Evolutionary conservation across 2,113 vertebrate genomes (phyloP), one percentile per base, ranked within the genome.

Genomic region (Cebus imitator): DNA sequence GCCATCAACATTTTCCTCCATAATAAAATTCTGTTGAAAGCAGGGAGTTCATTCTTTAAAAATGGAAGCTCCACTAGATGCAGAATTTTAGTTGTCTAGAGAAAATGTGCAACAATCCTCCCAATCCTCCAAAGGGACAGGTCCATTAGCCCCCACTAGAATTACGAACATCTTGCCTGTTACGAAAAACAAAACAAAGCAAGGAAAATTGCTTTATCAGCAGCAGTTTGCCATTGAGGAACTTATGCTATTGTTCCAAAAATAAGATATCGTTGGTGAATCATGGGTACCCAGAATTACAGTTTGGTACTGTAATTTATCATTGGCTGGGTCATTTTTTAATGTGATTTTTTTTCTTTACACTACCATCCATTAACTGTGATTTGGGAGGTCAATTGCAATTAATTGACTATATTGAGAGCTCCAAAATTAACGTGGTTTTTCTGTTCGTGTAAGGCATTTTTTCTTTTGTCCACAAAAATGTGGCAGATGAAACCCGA

Each of bases 11-110:
- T 61, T 78, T 94, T 37, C 23, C 52, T 37, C 84, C 55, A 92
- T 45, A 57, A 50, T 14, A 43, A 78, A 4, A 88, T 96, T 81
- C 73, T 2, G 0, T 30, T 97, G 45, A 55, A n/a, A 0, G 2
- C 0, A 2, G 43, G 85, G 50, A 23, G 4, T 50, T 35, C 12
- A n/a, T 10, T 7, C 50, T 64, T 89, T 76, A 12, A 93, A 61
- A 64, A 84, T 35, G 40, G 50, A 78, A 45, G 9, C 76, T 37
- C 40, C 5, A 1, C 6, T 0, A 0, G 45, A 40, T 43, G 32
- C 0, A 0, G n/a, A 68, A 84, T 90, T 80, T 96, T 0, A 27
- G 10, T 58, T 57, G 13, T 85, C 40, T 57, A n/a, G 85, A 80
- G 70, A 75, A 11, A 17, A 35, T 27, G 32, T 20, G 10, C n/a